Conservation (phyloP, 92 coral and sea anemone genomes). For the Heteractis magnifica region DNA sequence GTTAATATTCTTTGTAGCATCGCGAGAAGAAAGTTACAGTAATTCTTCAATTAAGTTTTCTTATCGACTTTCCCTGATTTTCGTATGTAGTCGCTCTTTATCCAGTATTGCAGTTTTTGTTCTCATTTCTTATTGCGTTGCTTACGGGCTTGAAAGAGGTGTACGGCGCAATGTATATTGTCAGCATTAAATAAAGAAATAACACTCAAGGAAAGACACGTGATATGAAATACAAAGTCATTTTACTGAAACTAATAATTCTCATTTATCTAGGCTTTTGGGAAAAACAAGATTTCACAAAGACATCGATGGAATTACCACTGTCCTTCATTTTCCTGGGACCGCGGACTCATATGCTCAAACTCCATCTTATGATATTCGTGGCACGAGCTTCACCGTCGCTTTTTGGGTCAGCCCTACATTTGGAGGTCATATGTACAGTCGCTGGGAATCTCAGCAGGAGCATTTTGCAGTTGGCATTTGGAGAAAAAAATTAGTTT, state of each 20-base stretch:
- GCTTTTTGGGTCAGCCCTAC: background rate
- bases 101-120: too few relatives aligned
- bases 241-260: background rate
- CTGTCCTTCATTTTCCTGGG: constrained; percentile 6
- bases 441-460: background rate
- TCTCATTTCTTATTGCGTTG: too few relatives aligned
- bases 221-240: too few relatives aligned
- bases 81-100: too few relatives aligned
- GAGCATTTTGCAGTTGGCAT: background rate
- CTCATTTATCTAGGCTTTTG: background rate
- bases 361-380: background rate
- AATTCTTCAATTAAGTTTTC: too few relatives aligned
- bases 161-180: too few relatives aligned
- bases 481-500: background rate
- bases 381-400: background rate
- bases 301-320: background rate
- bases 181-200: too few relatives aligned
- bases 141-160: too few relatives aligned
- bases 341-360: background rate
- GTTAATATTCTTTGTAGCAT: too few relatives aligned
- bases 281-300: background rate
- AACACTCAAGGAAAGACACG: too few relatives aligned
- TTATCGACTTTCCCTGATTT: too few relatives aligned
- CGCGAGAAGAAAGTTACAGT: too few relatives aligned
- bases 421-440: background rate